Evolutionary conservation across 2,888 invertebrate species (phyloP).

Genomic region (Ormyrus nitidulus): DNA sequence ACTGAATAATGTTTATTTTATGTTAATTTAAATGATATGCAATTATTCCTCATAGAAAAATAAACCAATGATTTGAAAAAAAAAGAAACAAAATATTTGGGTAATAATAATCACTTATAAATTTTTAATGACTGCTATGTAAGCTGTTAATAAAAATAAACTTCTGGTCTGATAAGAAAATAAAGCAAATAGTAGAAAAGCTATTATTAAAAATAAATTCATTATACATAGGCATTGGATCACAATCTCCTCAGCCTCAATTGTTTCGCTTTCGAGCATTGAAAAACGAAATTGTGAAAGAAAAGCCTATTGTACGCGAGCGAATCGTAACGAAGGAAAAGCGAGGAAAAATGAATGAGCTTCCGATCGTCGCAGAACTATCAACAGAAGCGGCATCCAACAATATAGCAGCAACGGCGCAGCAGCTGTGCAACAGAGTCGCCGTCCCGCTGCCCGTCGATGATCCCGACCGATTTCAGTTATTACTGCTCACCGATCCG

Average conservation of each 20-base stretch:
- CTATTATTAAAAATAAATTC: background rate
- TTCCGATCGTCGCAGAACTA: background rate
- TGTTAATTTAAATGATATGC: too few species aligned
- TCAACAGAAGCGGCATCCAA: too few species aligned
- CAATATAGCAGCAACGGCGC: too few species aligned
- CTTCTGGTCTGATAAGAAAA: too few species aligned
- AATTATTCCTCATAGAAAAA: too few species aligned
- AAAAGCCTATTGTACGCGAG: background rate
- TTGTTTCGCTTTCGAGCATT: slow-evolving; percentile 23
- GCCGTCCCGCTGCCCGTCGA: background rate
- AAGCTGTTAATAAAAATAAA: too few species aligned
- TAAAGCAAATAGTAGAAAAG: background rate
- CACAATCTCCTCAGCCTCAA: background rate
- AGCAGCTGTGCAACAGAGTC: background rate
- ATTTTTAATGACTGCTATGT: too few species aligned
- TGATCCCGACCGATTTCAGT: slow-evolving; percentile 35
- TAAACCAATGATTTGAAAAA: too few species aligned
- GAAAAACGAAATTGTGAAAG: background rate
- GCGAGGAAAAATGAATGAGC: background rate
- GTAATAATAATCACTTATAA: too few species aligned
- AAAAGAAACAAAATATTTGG: too few species aligned
- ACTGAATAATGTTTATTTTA: too few species aligned
- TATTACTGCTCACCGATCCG: slow-evolving; percentile 39
- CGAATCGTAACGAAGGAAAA: background rate
- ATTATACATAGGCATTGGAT: background rate